Evolutionary conservation across 2,888 invertebrate genomes (phyloP), one percentile per base, ranked within the genome.

Genomic region (Erebia epiphron): DNA sequence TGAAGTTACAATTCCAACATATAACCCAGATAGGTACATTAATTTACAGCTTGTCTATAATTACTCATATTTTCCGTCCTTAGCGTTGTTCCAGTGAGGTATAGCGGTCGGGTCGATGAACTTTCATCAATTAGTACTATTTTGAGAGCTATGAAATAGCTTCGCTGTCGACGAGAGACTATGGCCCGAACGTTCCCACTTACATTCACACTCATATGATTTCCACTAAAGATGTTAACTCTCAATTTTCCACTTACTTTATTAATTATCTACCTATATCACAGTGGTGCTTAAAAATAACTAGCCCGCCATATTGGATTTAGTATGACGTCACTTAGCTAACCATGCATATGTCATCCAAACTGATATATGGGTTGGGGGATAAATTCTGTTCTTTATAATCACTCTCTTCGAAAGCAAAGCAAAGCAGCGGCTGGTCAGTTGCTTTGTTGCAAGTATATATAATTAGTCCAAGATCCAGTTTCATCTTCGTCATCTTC

Each of bases 41-140:
- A 46, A 46, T 46, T 46, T 46, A 46, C 54, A 13, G 13, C n/a
- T 63, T 26, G 78, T 83, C 88, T 90, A 86, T 86, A 11, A 46
- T 43, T 46, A 46, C 4, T 83, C 85, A 84, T 88, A 82, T 82
- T 85, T 86, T 75, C 86, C 85, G 84, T 84, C 80, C 77, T 79
- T 76, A 77, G 71, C 75, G 69, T 75, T 73, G 73, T 75, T 75
- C 71, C 69, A 74, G 81, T 83, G 82, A 80, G 76, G 85, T 83
- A 82, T 46, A 61, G 50, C 69, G 79, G 75, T 62, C 73, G 69
- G 90, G 83, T 87, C 88, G 79, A 80, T 79, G 89, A 76, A 79
- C 90, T 80, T 78, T 75, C 79, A 76, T 76, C 76, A 75, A 75
- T 74, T 77, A 74, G 60, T 69, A 78, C 81, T 84, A 88, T 86